phyloP scores from a whole-genome alignment of 2,797 vertebrate genomes.

The Acanthurus leucopareius region DNA sequence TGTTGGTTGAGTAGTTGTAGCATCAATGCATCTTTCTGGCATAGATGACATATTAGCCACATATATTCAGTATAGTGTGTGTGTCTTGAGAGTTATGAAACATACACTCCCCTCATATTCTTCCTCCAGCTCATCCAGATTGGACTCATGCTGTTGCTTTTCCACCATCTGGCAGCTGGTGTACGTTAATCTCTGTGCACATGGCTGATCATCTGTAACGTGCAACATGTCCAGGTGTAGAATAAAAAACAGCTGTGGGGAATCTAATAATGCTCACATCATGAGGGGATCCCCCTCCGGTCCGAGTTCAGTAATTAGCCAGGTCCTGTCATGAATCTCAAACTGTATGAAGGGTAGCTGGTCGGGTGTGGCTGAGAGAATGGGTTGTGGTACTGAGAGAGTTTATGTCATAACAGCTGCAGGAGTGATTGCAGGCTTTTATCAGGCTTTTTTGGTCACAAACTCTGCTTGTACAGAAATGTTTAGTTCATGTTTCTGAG shows the following conservation, averaged over 20 bases:
- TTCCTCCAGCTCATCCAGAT: constrained; percentile 40
- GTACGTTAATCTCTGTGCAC: constrained; percentile 73
- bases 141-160: constrained; percentile 62
- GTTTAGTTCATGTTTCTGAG: constrained; percentile 29
- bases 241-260: constrained; percentile 55
- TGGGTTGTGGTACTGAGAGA: constrained; percentile 12
- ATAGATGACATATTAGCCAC: neutral
- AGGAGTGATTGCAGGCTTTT: constrained; percentile 31
- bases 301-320: constrained; percentile 29
- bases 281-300: constrained; percentile 36
- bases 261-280: constrained; percentile 53
- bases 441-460: constrained; percentile 17
- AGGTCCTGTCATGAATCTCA: constrained; percentile 30
- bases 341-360: constrained; percentile 33
- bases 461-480: constrained; percentile 39
- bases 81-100: constrained; percentile 8
- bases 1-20: neutral
- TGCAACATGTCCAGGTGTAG: constrained; percentile 72
- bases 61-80: neutral
- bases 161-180: constrained; percentile 72
- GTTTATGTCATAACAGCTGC: constrained; percentile 60
- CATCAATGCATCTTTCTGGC: neutral
- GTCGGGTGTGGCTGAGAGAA: constrained; percentile 52
- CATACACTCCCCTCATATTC: constrained; percentile 3
- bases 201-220: constrained; percentile 79